These are phyloP conservation scores for Diglossa cyanea DNA, from an alignment of 2,797 vertebrate genomes.

Conservation along the genomic window DNA sequence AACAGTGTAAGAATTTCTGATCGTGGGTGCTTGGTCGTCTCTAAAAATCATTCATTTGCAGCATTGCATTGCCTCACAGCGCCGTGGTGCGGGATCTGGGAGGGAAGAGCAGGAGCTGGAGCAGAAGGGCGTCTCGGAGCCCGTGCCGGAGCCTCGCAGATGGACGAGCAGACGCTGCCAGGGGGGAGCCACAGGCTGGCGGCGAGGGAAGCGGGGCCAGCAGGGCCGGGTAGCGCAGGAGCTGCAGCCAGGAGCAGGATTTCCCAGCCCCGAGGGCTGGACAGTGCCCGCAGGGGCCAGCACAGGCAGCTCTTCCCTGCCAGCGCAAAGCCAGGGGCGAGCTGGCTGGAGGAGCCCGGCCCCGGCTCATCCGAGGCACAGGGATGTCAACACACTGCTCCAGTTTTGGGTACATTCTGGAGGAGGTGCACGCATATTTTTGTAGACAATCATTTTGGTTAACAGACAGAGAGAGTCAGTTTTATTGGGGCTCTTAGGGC, in stretches of 20 bases:
- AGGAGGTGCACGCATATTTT: background rate
- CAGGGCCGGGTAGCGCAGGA: background rate
- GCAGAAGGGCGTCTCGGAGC: background rate
- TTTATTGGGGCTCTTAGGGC: slow-evolving; percentile 5
- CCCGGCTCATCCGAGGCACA: accelerated
- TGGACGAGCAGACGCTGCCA: background rate
- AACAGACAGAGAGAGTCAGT: background rate
- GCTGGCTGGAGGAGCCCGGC: accelerated
- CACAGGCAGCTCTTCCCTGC: accelerated
- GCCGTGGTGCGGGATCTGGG: background rate
- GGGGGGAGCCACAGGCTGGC: background rate
- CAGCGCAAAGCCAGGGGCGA: accelerated
- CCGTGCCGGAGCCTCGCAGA: background rate
- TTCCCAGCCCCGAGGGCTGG: background rate
- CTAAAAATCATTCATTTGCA: background rate
- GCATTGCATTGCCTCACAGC: background rate
- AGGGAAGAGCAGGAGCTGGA: background rate
- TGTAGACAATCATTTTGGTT: background rate
- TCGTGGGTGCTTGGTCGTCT: background rate
- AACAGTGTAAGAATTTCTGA: background rate
- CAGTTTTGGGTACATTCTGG: background rate
- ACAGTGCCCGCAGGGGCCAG: background rate
- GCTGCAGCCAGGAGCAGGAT: background rate
- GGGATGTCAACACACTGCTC: background rate
- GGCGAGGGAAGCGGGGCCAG: accelerated